Conservation (phyloP, 2,113 vertebrate genomes). For the Rhegmatorhina hoffmannsi region DNA sequence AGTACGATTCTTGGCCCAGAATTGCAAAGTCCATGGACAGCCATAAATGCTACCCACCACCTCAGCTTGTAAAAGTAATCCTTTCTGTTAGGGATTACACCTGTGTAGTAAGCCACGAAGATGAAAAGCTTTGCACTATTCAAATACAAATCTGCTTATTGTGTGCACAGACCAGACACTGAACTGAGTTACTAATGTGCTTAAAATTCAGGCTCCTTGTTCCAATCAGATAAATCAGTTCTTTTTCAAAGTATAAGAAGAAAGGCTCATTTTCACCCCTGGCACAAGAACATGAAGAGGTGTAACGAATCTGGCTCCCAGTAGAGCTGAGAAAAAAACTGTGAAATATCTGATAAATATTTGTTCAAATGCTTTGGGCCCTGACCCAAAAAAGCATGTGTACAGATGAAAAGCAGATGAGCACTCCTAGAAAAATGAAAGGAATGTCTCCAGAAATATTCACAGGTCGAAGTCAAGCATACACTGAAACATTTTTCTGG, state of each 20-base stretch:
- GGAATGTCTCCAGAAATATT: constrained; percentile 11
- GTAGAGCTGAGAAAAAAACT: constrained; percentile 11
- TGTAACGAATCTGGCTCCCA: not conserved
- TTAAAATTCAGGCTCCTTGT: constrained; percentile 43
- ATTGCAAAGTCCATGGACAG: not conserved
- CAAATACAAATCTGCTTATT: constrained; percentile 23
- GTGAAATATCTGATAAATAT: constrained; percentile 52
- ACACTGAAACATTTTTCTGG: not conserved
- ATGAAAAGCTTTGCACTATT: constrained; percentile 38
- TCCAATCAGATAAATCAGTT: constrained; percentile 44
- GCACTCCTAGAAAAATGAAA: constrained; percentile 13
- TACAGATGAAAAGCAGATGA: constrained; percentile 24
- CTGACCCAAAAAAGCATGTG: constrained; percentile 26
- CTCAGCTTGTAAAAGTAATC: not conserved
- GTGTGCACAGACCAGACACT: constrained; percentile 18
- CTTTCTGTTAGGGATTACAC: constrained; percentile 1
- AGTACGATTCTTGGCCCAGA: not conserved
- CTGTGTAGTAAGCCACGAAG: not conserved
- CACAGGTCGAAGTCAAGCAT: not conserved
- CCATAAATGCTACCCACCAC: not conserved
- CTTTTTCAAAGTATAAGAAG: constrained; percentile 19
- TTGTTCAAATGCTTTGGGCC: constrained; percentile 51
- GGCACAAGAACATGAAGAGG: not conserved
- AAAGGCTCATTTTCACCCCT: constrained; percentile 40
- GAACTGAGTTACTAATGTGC: constrained; percentile 14